A percentile compares a stretch with the other conserved stretches of the same genome.
Conservation (phyloP, 2,888 invertebrate species). For the Rhorus exstirpatorius region DNA sequence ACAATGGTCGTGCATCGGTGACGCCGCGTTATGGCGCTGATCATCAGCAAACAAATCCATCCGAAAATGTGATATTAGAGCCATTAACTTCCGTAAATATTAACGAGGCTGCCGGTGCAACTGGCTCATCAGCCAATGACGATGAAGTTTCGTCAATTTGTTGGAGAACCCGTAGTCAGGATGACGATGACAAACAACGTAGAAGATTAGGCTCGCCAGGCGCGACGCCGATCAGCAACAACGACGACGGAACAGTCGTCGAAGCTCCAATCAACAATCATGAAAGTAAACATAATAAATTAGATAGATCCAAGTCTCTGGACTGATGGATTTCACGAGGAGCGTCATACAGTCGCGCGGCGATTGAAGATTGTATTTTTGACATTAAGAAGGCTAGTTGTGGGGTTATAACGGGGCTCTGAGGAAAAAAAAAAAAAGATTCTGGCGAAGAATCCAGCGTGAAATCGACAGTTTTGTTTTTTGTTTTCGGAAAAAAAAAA, state of each 20-base stretch:
- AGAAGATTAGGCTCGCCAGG: constrained; percentile 44
- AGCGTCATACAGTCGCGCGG: not conserved
- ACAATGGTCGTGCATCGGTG: constrained; percentile 16
- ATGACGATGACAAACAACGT: constrained; percentile 52
- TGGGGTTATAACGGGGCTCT: too few relatives aligned
- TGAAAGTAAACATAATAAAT: constrained; percentile 85
- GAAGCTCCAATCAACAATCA: constrained; percentile 77
- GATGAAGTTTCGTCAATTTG: not conserved
- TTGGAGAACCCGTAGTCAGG: constrained; percentile 50
- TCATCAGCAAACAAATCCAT: constrained; percentile 80
- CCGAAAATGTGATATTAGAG: constrained; percentile 85
- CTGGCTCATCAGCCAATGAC: not conserved
- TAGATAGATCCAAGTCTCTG: constrained; percentile 84
- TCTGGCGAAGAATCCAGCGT: not conserved
- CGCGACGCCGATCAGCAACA: constrained; percentile 7
- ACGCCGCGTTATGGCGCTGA: constrained; percentile 24
- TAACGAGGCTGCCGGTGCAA: constrained; percentile 43
- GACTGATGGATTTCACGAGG: constrained; percentile 76
- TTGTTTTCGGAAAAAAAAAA: not conserved
- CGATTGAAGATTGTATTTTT: constrained; percentile 23
- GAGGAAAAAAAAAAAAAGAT: not conserved
- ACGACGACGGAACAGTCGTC: constrained; percentile 18
- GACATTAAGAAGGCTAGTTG: constrained; percentile 7
- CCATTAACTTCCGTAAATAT: constrained; percentile 78
- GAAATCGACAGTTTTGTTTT: not conserved